Percentiles rank a stretch among this genome's conserved stretches.
phyloP scores from a whole-genome alignment of 2,113 vertebrate genomes.

The Zosterops hypoxanthus region DNA sequence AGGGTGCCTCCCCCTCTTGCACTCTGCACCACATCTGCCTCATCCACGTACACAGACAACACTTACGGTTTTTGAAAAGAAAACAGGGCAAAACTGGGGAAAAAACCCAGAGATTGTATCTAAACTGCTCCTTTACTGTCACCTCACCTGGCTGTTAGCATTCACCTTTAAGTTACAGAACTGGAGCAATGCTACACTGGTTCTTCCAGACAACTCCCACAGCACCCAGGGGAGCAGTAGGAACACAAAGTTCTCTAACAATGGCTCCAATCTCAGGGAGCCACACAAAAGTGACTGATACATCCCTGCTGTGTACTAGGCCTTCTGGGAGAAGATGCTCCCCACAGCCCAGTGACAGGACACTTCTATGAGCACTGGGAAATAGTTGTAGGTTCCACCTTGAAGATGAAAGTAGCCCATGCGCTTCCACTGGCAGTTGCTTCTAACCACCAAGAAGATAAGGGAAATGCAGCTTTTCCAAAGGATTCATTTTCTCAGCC shows the following conservation, averaged over 20 bases:
- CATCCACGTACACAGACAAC: not conserved
- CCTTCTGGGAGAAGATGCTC: fast-evolving
- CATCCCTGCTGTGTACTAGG: not conserved
- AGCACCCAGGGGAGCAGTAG: not conserved
- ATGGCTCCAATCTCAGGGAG: not conserved
- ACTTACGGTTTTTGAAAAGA: not conserved
- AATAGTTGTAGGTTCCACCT: not conserved
- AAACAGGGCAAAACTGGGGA: not conserved
- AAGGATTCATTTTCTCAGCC: not conserved
- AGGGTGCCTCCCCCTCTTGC: not conserved
- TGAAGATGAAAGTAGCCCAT: not conserved
- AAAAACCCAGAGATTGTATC: not conserved
- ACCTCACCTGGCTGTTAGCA: not conserved
- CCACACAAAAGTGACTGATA: fast-evolving
- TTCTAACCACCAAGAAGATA: not conserved
- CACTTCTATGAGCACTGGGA: not conserved
- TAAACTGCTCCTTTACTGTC: not conserved
- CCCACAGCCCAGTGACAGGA: not conserved
- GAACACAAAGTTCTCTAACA: not conserved
- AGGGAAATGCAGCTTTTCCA: not conserved
- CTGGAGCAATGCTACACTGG: not conserved
- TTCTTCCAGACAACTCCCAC: not conserved
- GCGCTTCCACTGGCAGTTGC: not conserved
- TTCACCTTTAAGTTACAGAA: not conserved
- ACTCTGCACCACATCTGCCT: not conserved